Base-by-base conservation (phyloP, 1,140 invertebrate species). In the Listronotus bonariensis region DNA sequence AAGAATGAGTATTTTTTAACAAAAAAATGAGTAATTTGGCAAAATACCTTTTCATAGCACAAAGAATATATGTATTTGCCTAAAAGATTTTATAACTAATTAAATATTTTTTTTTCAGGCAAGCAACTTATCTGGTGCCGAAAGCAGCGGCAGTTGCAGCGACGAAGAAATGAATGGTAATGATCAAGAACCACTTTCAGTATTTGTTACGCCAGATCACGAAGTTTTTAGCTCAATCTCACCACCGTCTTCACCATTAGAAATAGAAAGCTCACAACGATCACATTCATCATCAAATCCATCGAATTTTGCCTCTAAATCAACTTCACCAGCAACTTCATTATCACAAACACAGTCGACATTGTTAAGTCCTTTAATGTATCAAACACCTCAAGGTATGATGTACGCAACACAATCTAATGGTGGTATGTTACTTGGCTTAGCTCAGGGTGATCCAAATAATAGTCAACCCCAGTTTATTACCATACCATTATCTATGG, bases 401-500 rank as follows among this genome's bases (percentile, higher is more conserved):
- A 76, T 80, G 70, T 79, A 78, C 42, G 74, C 77, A 18, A 73
- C 77, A 6, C 76, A 76, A 26, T 75, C 77, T 26, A 74, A 76
- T 56, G 73, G 75, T 1, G 76, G 78, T 6, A 73, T 80, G 32
- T 74, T 80, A 38, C 74, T 80, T 49, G 76, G 78, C 61, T 53
- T 80, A 12, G 72, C 77, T 11, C 76, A 71, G 36, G 53, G 54
- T 11, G 73, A 74, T 54, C 59, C 59, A 5, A 71, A 62, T 65
- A 68, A 80, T 43, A 73, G 55, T 12, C 81, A 82, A 58, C 82
- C 82, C 1, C 84, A 85, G 69, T 86, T 84, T 73, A 85, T 86
- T 60, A 85, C 84, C 15, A 86, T 85, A 74, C 84, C 84, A 40
- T 77, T 86, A 54, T 84, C 83, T 8, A 82, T 85, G 80, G 81